Evolutionary conservation across 1,140 invertebrate species (phyloP).

Genomic region (Archivesica marissinica): DNA sequence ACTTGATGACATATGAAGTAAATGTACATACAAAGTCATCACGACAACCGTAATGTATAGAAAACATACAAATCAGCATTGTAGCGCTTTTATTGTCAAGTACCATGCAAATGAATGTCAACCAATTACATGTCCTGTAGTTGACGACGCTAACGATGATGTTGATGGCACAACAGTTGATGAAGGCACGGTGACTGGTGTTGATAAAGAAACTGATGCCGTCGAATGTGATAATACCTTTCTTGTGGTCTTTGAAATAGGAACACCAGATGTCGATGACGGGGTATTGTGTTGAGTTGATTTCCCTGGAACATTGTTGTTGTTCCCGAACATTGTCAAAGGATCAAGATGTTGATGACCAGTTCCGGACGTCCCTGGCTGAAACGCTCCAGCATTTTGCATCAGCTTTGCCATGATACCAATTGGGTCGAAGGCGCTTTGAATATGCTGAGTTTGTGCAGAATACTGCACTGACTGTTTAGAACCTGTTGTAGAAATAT

Average conservation of each 20-base stretch:
- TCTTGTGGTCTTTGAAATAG: not conserved
- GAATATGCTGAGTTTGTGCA: not conserved
- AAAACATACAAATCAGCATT: not conserved
- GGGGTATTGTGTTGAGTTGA: not conserved
- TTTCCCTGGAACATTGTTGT: not conserved
- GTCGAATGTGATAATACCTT: not conserved
- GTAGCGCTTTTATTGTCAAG: no score
- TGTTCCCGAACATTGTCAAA: not conserved
- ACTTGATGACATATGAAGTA: no score
- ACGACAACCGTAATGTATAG: not conserved
- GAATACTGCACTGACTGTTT: not conserved
- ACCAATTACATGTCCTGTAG: no score
- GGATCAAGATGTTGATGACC: conserved; percentile 18
- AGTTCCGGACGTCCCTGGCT: not conserved
- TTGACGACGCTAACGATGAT: not conserved
- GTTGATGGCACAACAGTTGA: not conserved
- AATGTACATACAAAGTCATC: no score
- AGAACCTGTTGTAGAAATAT: not conserved
- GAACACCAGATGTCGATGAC: not conserved
- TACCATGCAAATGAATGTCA: not conserved
- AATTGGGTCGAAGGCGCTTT: conserved; percentile 17
- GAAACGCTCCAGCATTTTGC: conserved; percentile 21
- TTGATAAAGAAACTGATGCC: not conserved
- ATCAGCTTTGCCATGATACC: conserved; percentile 30
- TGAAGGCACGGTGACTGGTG: not conserved